Percentiles rank a stretch among this genome's conserved stretches.
These are phyloP conservation scores for Lithodes maja DNA, from an alignment of 2,888 invertebrate genomes.

Conservation along the genomic window DNA sequence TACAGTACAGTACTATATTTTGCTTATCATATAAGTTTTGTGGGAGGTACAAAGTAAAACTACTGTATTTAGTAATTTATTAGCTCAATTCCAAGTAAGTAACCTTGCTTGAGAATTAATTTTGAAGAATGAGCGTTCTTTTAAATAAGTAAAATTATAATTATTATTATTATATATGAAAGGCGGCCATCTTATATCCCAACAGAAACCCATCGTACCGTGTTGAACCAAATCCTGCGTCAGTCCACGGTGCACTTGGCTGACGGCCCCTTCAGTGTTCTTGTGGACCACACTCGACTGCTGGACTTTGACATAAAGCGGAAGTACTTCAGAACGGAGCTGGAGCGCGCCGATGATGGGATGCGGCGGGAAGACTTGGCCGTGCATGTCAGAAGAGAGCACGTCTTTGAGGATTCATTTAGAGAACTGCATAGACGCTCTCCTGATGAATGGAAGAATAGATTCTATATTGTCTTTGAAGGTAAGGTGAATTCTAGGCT, in stretches of 20 bases:
- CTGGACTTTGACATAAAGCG: slow-evolving; percentile 93
- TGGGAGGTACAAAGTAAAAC: too few species aligned
- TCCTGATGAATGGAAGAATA: slow-evolving; percentile 92
- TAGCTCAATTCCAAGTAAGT: too few species aligned
- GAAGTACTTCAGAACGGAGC: slow-evolving; percentile 89
- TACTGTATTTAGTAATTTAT: too few species aligned
- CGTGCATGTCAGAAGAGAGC: slow-evolving; percentile 87
- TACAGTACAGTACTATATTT: too few species aligned
- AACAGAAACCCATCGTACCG: slow-evolving; percentile 87
- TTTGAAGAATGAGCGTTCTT: neutral
- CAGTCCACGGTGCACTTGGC: slow-evolving; percentile 86
- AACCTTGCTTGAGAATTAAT: too few species aligned
- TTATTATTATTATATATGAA: neutral
- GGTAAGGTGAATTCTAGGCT: slow-evolving; percentile 76
- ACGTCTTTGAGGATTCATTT: slow-evolving; percentile 93
- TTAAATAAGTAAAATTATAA: too few species aligned
- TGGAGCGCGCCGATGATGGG: slow-evolving; percentile 88
- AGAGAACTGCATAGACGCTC: slow-evolving; percentile 87
- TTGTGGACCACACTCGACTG: slow-evolving; percentile 90
- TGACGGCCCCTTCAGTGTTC: slow-evolving; percentile 90
- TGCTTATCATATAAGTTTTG: too few species aligned
- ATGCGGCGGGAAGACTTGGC: slow-evolving; percentile 88
- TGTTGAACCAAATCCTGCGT: slow-evolving; percentile 90
- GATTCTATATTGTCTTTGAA: slow-evolving; percentile 94
- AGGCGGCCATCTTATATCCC: neutral